Percentiles rank a stretch among this genome's conserved stretches.
Conservation (phyloP, 2,797 vertebrate species). For the Centroberyx gerrardi region DNA sequence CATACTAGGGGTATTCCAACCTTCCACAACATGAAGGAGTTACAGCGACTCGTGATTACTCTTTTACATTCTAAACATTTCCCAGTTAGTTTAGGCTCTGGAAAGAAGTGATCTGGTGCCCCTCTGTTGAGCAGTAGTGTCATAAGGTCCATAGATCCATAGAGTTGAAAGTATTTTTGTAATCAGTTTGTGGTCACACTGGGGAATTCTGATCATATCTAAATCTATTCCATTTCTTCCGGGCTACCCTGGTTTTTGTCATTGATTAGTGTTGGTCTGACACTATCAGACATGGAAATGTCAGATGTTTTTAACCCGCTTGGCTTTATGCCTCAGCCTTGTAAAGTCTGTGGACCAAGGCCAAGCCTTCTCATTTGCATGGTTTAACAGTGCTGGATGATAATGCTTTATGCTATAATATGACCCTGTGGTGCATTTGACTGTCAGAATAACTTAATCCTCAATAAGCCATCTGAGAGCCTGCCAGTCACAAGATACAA, state of each 20-base stretch:
- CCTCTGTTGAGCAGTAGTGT: background rate
- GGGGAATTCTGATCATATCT: background rate
- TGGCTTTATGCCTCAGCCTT: conserved; percentile 27
- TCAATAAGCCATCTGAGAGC: conserved; percentile 5
- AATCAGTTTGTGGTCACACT: background rate
- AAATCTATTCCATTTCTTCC: background rate
- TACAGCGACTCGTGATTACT: too few species aligned
- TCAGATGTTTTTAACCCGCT: background rate
- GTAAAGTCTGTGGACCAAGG: conserved; percentile 6
- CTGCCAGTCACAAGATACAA: background rate
- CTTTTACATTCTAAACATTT: too few species aligned
- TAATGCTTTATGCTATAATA: conserved; percentile 14
- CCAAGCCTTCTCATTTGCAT: conserved; percentile 11
- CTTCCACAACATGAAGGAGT: too few species aligned
- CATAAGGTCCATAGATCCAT: background rate
- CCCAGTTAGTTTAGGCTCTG: background rate
- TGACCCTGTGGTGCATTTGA: conserved; percentile 2
- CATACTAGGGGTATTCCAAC: too few species aligned
- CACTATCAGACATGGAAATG: conserved; percentile 17
- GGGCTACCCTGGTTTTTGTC: background rate
- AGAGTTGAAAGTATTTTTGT: background rate
- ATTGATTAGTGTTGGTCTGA: conserved; percentile 4
- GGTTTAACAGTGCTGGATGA: conserved; percentile 21
- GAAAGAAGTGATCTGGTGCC: background rate
- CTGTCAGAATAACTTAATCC: background rate